phyloP scores from a whole-genome alignment of 2,888 invertebrate genomes.

The Gibbula magus region DNA sequence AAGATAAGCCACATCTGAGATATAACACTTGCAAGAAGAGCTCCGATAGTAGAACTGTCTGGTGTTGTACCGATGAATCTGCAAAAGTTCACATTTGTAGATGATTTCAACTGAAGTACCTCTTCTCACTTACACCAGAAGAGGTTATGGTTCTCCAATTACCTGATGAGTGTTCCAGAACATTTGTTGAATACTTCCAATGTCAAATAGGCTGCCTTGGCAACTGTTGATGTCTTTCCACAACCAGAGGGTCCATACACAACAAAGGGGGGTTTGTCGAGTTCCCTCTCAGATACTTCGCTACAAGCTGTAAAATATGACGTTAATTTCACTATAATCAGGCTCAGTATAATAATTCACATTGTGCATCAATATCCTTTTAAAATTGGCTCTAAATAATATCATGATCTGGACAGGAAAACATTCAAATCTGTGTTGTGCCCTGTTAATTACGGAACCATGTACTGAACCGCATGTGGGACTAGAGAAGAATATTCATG shows the following conservation, averaged over 20 bases:
- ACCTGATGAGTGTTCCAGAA: conserved; percentile 55
- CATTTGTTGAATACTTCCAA: conserved; percentile 44
- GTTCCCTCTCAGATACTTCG: conserved; percentile 47
- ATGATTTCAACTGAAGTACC: no score
- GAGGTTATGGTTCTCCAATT: neutral
- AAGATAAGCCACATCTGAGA: conserved; percentile 23
- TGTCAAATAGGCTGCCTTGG: conserved; percentile 79
- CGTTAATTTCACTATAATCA: no score
- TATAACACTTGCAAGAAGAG: conserved; percentile 27
- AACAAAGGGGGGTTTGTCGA: conserved; percentile 81
- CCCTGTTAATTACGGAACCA: no score
- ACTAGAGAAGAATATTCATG: no score
- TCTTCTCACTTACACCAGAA: no score
- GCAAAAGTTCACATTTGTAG: neutral
- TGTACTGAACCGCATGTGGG: no score
- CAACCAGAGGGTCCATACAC: conserved; percentile 87
- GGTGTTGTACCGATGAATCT: conserved; percentile 54
- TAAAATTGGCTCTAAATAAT: no score
- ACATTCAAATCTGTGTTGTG: no score
- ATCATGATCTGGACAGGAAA: no score
- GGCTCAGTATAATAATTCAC: no score
- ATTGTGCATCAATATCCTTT: no score
- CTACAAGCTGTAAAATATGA: conserved; percentile 45
- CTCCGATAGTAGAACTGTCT: conserved; percentile 41
- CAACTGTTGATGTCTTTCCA: conserved; percentile 88